These are phyloP conservation scores for Ophiothrix spiculata DNA, from an alignment of 35 echinoderm and acorn worm species.

Conservation along the genomic window DNA sequence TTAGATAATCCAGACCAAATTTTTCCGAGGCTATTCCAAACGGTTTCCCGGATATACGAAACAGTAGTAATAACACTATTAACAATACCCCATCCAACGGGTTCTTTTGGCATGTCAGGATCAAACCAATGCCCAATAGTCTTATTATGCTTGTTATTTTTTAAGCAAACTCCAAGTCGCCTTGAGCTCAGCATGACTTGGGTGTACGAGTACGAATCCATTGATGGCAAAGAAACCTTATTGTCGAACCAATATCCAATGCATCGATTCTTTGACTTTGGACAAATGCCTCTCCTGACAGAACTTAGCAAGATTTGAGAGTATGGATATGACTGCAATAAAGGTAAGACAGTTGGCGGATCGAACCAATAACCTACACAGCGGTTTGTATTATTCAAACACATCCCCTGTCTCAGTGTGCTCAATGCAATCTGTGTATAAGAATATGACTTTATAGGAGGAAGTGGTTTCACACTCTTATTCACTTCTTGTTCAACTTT, in stretches of 20 bases:
- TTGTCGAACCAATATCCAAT: neutral
- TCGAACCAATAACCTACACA: too few species aligned
- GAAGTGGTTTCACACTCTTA: neutral
- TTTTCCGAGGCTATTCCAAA: too few species aligned
- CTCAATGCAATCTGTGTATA: neutral
- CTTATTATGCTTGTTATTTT: too few species aligned
- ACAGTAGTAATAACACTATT: too few species aligned
- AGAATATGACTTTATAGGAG: neutral
- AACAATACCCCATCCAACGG: too few species aligned
- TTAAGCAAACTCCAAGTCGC: neutral
- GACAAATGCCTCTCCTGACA: neutral
- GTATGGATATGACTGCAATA: neutral
- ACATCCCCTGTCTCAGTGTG: neutral
- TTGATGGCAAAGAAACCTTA: neutral
- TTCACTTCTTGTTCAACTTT: too few species aligned
- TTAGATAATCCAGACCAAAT: too few species aligned
- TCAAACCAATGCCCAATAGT: too few species aligned
- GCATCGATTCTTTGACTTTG: neutral
- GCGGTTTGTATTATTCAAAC: too few species aligned
- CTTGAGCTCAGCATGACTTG: neutral
- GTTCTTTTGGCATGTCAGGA: too few species aligned
- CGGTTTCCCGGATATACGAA: too few species aligned
- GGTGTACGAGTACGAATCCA: neutral
- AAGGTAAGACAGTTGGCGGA: neutral
- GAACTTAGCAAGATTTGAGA: neutral